phyloP scores from a whole-genome alignment of 2,113 vertebrate genomes.

The Anseranas semipalmata region DNA sequence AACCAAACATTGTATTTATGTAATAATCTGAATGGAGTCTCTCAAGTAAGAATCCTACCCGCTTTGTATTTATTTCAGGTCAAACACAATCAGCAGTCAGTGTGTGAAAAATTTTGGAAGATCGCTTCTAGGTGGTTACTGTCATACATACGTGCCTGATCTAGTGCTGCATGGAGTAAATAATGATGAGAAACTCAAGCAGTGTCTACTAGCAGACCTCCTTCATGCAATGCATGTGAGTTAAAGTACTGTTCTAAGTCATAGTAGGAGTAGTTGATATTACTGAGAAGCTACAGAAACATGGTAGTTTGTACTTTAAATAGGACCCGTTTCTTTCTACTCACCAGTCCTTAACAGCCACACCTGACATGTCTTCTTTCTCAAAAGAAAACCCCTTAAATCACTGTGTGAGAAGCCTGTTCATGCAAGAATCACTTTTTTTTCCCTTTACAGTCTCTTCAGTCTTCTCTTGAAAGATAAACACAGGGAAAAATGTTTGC shows the following conservation, averaged over 20 bases:
- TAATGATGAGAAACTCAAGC: slow-evolving; percentile 82
- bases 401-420: background rate
- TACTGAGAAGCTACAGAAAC: background rate
- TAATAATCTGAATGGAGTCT: background rate
- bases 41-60: background rate
- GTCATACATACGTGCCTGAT: slow-evolving; percentile 86
- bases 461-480: background rate
- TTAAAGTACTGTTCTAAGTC: background rate
- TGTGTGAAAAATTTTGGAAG: slow-evolving; percentile 84
- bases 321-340: background rate
- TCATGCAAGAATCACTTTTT: background rate
- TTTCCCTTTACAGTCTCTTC: background rate
- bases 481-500: background rate
- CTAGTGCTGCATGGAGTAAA: slow-evolving; percentile 85
- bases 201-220: slow-evolving; percentile 81
- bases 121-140: slow-evolving; percentile 87
- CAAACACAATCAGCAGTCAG: slow-evolving; percentile 77
- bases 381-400: background rate
- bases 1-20: background rate
- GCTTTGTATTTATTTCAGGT: slow-evolving; percentile 70
- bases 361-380: background rate
- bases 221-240: slow-evolving; percentile 85
- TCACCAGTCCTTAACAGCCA: background rate
- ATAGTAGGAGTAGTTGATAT: background rate
- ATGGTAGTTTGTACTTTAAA: background rate